phyloP scores from a whole-genome alignment of 2,888 invertebrate species.

The Orthosia gracilis region DNA sequence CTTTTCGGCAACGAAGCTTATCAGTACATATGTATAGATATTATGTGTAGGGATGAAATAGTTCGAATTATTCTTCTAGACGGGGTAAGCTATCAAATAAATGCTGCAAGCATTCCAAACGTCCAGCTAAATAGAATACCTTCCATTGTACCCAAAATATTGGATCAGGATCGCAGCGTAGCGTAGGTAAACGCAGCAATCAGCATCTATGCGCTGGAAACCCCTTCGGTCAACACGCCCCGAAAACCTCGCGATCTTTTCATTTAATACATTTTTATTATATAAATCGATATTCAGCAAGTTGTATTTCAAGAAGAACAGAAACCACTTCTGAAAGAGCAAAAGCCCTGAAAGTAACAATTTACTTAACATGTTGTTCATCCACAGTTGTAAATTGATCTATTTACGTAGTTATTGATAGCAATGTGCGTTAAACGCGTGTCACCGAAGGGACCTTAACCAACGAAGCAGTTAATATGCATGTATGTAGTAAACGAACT shows the following conservation, averaged over 20 bases:
- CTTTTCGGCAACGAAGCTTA: background rate
- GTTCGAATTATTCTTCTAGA: too few relatives aligned
- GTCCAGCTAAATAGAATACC: too few relatives aligned
- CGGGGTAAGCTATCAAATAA: too few relatives aligned
- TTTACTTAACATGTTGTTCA: background rate
- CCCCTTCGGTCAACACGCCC: background rate
- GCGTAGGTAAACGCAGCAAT: background rate
- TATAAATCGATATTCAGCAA: background rate
- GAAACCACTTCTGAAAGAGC: background rate
- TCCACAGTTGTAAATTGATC: background rate
- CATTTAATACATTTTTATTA: background rate
- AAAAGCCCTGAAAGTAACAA: background rate
- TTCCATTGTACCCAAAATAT: too few relatives aligned
- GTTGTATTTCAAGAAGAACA: background rate
- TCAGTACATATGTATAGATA: too few relatives aligned
- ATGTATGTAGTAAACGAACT: background rate
- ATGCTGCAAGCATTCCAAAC: too few relatives aligned
- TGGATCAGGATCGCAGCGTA: background rate
- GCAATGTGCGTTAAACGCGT: background rate
- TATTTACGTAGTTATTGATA: conserved; percentile 2
- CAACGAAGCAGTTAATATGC: background rate
- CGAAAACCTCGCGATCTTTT: background rate
- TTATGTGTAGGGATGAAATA: too few relatives aligned
- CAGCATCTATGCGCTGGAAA: background rate
- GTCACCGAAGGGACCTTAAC: background rate